These are phyloP conservation scores for Harpegnathos saltator DNA, from an alignment of 1,140 invertebrate genomes.

Conservation along the genomic window DNA sequence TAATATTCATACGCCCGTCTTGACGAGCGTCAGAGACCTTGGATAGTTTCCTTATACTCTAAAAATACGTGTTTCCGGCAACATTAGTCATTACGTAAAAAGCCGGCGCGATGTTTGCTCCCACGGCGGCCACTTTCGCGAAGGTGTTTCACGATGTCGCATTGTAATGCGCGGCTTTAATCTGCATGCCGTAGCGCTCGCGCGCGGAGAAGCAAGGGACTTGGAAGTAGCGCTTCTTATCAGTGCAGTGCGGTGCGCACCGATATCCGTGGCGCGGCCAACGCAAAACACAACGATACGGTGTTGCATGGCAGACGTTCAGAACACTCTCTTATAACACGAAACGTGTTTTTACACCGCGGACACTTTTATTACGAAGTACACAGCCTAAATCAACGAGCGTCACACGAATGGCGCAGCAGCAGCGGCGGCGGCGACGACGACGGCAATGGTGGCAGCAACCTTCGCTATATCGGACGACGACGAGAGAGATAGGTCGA, in stretches of 20 bases:
- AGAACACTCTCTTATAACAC: background rate
- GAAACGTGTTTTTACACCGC: conserved; percentile 10
- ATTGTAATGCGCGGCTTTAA: background rate
- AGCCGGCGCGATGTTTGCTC: background rate
- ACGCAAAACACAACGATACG: background rate
- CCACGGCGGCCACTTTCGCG: background rate
- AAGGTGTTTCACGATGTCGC: background rate
- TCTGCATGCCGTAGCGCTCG: background rate
- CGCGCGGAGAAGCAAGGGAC: background rate
- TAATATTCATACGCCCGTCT: conserved; percentile 30
- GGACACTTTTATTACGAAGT: conserved; percentile 27
- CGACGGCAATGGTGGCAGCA: no score
- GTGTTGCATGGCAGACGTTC: conserved; percentile 1
- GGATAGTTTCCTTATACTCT: conserved; percentile 30
- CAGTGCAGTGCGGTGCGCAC: background rate
- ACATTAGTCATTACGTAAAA: conserved; percentile 23
- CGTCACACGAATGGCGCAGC: no score
- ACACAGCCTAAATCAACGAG: conserved; percentile 19
- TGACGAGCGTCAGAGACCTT: conserved; percentile 27
- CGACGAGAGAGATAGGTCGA: background rate
- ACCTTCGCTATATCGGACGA: conserved; percentile 19
- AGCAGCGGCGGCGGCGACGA: no score
- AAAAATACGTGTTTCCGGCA: conserved; percentile 24
- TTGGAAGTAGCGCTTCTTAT: background rate
- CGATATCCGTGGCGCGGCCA: conserved; percentile 10